Conservation (phyloP, 2,888 invertebrate species). For the Heliconius aoede region DNA sequence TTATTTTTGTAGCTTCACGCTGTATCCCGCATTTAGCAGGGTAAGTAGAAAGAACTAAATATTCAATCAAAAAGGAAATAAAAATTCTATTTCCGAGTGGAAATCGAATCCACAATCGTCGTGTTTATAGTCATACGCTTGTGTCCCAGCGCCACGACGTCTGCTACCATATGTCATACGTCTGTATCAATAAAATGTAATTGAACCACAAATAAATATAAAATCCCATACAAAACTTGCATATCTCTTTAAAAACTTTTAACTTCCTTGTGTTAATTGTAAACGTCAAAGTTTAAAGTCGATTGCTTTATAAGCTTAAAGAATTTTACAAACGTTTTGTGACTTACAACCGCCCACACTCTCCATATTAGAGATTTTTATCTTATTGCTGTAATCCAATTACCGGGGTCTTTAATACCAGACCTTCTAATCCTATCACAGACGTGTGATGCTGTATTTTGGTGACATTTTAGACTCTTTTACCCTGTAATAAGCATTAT, state of each 20-base stretch:
- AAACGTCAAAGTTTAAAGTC: constrained; percentile 22
- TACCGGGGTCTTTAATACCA: constrained; percentile 43
- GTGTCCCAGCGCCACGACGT: not conserved
- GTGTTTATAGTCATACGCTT: too few species aligned
- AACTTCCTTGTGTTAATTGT: constrained; percentile 22
- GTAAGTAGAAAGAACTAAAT: too few species aligned
- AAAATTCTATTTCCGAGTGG: too few species aligned
- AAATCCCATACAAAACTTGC: not conserved
- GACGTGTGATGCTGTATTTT: constrained; percentile 22
- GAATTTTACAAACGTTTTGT: constrained; percentile 38
- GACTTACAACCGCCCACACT: constrained; percentile 43
- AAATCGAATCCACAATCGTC: too few species aligned
- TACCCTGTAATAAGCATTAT: not conserved
- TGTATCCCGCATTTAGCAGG: too few species aligned
- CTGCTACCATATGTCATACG: too few species aligned
- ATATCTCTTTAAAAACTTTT: constrained; percentile 8
- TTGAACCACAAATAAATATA: not conserved
- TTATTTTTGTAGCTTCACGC: too few species aligned
- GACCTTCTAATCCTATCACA: constrained; percentile 42
- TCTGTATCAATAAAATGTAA: not conserved
- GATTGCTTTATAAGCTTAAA: constrained; percentile 41
- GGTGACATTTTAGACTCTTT: constrained; percentile 54
- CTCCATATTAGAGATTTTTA: constrained; percentile 43
- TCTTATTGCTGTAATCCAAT: constrained; percentile 46
- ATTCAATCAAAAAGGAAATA: too few species aligned